Conservation (phyloP, 2,797 vertebrate genomes). For the Acipenser ruthenus region DNA sequence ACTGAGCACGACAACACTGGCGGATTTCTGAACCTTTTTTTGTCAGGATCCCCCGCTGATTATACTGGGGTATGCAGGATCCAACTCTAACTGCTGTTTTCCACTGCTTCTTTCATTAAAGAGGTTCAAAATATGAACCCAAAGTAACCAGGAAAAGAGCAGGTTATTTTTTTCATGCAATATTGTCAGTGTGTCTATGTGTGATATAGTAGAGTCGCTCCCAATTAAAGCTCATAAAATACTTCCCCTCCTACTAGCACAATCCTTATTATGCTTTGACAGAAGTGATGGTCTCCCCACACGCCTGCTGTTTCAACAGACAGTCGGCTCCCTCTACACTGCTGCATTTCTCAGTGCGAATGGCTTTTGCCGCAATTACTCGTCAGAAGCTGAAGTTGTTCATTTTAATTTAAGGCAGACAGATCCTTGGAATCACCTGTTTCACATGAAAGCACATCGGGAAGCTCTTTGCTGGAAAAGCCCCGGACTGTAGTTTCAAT, state of each 20-base stretch:
- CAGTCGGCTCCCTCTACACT: conserved; percentile 36
- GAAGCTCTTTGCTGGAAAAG: background rate
- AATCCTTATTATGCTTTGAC: conserved; percentile 29
- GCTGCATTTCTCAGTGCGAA: conserved; percentile 28
- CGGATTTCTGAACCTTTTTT: too few relatives aligned
- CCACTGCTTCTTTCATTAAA: too few relatives aligned
- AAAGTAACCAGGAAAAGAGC: too few relatives aligned
- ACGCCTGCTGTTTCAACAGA: conserved; percentile 1
- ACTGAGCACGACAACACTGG: too few relatives aligned
- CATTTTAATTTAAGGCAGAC: conserved; percentile 12
- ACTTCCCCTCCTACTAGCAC: conserved; percentile 14
- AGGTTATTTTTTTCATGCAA: conserved; percentile 23
- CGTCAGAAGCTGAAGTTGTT: background rate
- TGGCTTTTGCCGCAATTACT: conserved; percentile 24
- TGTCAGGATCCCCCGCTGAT: too few relatives aligned
- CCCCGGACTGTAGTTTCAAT: background rate
- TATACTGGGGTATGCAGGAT: too few relatives aligned
- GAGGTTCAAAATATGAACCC: too few relatives aligned
- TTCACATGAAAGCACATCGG: background rate
- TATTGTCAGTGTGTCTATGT: conserved; percentile 18
- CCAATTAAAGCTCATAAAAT: conserved; percentile 25
- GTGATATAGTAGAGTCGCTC: conserved; percentile 11
- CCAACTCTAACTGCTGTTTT: too few relatives aligned
- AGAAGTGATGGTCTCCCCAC: conserved; percentile 23
- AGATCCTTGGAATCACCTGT: background rate